Evolutionary conservation across 2,888 invertebrate genomes (phyloP).

Genomic region (Conops quadrifasciatus): DNA sequence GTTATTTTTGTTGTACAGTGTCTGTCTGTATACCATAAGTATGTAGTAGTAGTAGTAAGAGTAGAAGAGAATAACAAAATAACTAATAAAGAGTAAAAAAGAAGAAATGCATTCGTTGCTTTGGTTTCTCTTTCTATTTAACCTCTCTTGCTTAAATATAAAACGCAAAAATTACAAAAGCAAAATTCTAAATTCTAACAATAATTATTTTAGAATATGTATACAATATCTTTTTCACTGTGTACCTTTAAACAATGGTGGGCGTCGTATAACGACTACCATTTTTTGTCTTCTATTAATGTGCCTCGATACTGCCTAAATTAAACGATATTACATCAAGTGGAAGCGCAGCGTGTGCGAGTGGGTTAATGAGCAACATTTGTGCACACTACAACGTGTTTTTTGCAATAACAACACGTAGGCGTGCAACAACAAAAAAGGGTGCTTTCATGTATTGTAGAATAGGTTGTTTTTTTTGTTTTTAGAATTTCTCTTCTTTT

Average conservation of each 20-base stretch:
- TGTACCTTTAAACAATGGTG: neutral
- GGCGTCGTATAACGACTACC: too few relatives aligned
- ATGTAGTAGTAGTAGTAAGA: neutral
- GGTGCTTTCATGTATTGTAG: neutral
- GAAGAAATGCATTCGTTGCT: constrained; percentile 20
- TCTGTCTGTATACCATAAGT: neutral
- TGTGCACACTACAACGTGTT: neutral
- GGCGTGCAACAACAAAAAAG: neutral
- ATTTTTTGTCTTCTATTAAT: neutral
- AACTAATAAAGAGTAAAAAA: too few relatives aligned
- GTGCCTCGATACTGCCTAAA: neutral
- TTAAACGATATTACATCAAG: too few relatives aligned
- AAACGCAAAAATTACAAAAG: constrained; percentile 17
- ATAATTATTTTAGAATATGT: neutral
- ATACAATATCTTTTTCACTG: neutral
- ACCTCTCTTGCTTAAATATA: constrained; percentile 11
- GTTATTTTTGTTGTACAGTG: constrained; percentile 11
- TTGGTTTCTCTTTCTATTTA: constrained; percentile 5
- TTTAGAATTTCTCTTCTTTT: too few relatives aligned
- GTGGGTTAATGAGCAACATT: neutral
- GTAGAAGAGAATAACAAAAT: constrained; percentile 4
- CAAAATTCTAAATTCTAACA: neutral
- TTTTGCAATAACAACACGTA: neutral
- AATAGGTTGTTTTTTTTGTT: too few relatives aligned
- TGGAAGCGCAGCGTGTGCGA: constrained; percentile 6